Base-by-base conservation (phyloP, 2,797 vertebrate genomes). In the Ctenopoma kingsleyae region DNA sequence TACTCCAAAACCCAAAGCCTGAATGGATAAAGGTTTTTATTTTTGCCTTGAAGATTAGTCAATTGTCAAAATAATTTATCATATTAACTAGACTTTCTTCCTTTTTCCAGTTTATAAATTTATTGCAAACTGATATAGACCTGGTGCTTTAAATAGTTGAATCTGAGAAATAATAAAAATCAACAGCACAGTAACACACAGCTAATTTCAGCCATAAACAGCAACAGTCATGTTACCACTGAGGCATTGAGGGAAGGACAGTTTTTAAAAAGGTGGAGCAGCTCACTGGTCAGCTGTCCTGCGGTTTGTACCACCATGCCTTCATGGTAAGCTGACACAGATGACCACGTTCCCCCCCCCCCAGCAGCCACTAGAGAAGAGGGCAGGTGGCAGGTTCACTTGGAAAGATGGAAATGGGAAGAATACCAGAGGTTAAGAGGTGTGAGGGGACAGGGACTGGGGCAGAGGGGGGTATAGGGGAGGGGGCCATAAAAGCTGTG, bases 351-450 rank as follows among this genome's bases (percentile, higher is more conserved):
- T 65, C 49, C 65, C 67, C 32, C 41, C 12, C 43, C 27, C 2
- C 23, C 46, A 77, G 40, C 44, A 51, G 60, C 44, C 55, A 56
- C 70, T 7, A 44, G 64, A 63, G 74, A 81, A 67, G 77, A 81
- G 83, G 86, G 84, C 86, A 92, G 87, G 91, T 89, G 90, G 87
- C 87, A 87, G 86, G 78, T 87, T 90, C 92, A 91, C 89, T 90
- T 92, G 86, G 85, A 81, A 91, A 89, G 87, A 92, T 90, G 89
- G 90, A 93, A 90, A 91, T 87, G 88, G 88, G 88, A 91, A 92
- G 90, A 94, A 94, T 91, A 91, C 86, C 89, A 90, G 89, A 90
- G 92, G 93, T 93, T 91, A 92, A 89, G 88, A 93, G 90, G 91
- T 90, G 85, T 85, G 80, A 83, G 83, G 65, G 74, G 79, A 79